These are phyloP conservation scores for Apantesis nais DNA, from an alignment of 2,888 invertebrate species.

Conservation along the genomic window DNA sequence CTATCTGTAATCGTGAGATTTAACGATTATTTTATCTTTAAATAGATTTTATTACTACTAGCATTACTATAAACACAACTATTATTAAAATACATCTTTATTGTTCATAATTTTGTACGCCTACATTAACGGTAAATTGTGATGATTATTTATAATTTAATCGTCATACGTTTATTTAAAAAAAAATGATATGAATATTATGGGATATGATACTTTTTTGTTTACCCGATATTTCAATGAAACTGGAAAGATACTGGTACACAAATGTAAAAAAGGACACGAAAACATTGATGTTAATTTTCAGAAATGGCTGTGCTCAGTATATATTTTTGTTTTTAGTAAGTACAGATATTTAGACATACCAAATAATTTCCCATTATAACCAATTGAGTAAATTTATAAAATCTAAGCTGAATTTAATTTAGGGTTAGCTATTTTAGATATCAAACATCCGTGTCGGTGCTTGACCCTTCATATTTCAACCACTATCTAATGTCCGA, in stretches of 20 bases:
- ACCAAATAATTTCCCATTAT: not conserved
- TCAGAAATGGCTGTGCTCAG: not conserved
- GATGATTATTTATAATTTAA: not conserved
- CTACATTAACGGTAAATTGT: not conserved
- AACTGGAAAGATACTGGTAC: not conserved
- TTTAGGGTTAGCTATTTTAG: slow-evolving; percentile 17
- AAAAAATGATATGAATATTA: not conserved
- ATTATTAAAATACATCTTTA: not conserved
- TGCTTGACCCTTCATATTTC: slow-evolving; percentile 50
- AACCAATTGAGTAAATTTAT: not conserved
- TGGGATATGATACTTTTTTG: not conserved
- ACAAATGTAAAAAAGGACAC: not conserved
- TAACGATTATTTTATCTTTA: not conserved
- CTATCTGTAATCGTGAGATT: too few species aligned
- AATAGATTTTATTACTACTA: not conserved
- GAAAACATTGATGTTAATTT: not conserved
- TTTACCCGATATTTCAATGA: not conserved
- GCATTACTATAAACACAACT: not conserved
- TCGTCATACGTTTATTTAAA: not conserved
- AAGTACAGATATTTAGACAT: not conserved
- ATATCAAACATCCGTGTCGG: slow-evolving; percentile 32
- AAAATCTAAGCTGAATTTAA: not conserved
- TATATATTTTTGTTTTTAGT: not conserved
- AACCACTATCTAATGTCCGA: slow-evolving; percentile 38
- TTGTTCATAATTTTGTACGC: not conserved